phyloP scores from a whole-genome alignment of 2,797 vertebrate genomes.

The Kryptopterus vitreolus region DNA sequence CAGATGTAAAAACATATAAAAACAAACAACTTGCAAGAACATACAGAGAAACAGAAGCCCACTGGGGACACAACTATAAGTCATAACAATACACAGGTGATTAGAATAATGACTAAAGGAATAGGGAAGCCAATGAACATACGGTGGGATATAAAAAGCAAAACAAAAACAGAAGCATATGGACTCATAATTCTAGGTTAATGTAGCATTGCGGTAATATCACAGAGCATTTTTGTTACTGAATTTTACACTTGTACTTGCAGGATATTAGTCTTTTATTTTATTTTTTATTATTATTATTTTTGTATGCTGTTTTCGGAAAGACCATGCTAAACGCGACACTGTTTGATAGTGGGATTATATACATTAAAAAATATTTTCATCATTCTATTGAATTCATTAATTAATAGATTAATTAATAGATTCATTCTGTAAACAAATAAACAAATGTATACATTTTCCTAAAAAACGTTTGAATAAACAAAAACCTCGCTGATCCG shows the following conservation, averaged over 20 bases:
- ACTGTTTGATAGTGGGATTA: background rate
- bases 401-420: background rate
- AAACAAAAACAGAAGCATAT: background rate
- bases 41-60: background rate
- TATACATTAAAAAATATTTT: background rate
- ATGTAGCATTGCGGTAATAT: background rate
- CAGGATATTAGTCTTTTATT: no score
- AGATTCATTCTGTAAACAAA: background rate
- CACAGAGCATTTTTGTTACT: background rate
- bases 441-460: background rate
- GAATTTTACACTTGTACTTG: background rate
- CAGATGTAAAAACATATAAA: background rate
- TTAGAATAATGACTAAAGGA: background rate
- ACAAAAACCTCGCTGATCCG: no score
- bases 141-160: background rate
- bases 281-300: background rate
- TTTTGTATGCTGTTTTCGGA: background rate
- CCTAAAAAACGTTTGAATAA: no score
- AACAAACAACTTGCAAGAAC: background rate
- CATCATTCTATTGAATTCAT: background rate
- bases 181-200: background rate
- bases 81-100: background rate
- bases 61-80: background rate
- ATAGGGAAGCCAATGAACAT: background rate
- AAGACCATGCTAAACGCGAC: background rate